A percentile compares a stretch with the other conserved stretches of the same genome.
Conservation (phyloP, 2,888 invertebrate species). For the Drosophila putrida region DNA sequence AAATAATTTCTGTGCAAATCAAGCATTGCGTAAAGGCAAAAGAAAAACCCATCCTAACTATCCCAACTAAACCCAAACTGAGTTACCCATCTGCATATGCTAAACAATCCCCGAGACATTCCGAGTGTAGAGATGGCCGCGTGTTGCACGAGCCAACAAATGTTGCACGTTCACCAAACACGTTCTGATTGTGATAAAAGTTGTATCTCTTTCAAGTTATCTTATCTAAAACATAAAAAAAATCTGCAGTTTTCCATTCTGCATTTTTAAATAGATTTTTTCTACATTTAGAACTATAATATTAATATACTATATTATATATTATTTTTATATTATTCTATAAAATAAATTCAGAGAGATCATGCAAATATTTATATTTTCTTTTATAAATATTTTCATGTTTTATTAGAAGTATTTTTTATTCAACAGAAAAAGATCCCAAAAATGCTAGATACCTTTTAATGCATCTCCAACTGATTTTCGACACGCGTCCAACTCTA, state of each 20-base stretch:
- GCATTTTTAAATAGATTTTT: no score
- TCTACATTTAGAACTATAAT: no score
- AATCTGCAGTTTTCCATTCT: no score
- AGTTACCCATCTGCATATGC: conserved; percentile 74
- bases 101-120: conserved; percentile 46
- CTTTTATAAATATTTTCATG: no score
- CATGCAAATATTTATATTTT: no score
- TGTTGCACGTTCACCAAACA: not conserved
- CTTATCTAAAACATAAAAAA: no score
- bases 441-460: not conserved
- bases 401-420: no score
- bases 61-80: conserved; percentile 31
- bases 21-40: conserved; percentile 73
- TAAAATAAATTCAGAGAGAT: no score
- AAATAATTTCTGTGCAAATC: conserved; percentile 75
- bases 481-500: conserved; percentile 15
- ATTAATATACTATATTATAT: no score
- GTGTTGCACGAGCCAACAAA: conserved; percentile 5
- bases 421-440: no score
- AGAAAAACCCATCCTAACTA: conserved; percentile 27
- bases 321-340: no score
- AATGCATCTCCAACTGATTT: not conserved
- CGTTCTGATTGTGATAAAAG: not conserved
- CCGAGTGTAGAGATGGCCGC: conserved; percentile 9
- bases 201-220: no score